Evolutionary conservation across 2,113 vertebrate species (phyloP).

Genomic region (Pygoscelis adeliae): DNA sequence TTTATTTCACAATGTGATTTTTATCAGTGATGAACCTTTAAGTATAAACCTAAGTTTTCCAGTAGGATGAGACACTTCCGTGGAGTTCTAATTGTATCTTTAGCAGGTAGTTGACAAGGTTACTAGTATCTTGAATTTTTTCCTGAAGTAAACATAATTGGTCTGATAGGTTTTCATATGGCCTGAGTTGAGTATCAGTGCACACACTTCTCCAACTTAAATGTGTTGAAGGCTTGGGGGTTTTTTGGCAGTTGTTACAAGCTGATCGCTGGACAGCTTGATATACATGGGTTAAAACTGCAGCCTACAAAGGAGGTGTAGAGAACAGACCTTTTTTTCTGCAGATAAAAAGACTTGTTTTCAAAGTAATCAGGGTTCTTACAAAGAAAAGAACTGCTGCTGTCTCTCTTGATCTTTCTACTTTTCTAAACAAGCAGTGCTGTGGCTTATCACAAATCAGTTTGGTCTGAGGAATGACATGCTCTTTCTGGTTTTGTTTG

Average conservation of each 20-base stretch:
- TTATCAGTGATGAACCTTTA: neutral
- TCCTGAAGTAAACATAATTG: neutral
- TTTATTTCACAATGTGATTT: neutral
- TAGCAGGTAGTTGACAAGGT: accelerated
- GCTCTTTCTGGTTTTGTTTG: neutral
- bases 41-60: neutral
- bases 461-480: neutral
- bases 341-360: neutral
- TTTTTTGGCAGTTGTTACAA: neutral
- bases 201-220: neutral
- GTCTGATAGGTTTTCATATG: neutral
- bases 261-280: neutral
- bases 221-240: neutral
- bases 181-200: neutral
- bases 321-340: neutral
- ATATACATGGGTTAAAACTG: neutral
- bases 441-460: neutral
- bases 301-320: neutral
- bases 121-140: neutral
- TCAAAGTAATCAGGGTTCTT: neutral
- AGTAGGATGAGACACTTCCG: neutral
- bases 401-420: neutral
- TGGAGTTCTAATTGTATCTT: neutral
- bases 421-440: neutral
- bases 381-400: neutral